These are phyloP conservation scores for Seira sanloemensis DNA, from an alignment of 2,888 invertebrate species.

Conservation along the genomic window DNA sequence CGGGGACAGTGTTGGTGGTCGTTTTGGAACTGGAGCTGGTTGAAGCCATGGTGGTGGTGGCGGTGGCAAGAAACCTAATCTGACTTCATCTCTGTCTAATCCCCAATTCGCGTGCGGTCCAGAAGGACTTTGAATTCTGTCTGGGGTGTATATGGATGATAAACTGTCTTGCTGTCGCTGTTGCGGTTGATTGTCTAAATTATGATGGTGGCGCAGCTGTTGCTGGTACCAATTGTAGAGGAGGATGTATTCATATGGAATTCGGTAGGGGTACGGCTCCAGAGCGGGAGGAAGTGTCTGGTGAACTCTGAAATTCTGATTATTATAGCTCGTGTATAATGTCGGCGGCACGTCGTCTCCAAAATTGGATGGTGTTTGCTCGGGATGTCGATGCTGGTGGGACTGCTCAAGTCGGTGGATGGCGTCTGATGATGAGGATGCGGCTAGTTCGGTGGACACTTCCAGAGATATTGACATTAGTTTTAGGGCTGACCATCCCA, in stretches of 20 bases:
- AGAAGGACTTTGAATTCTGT: too few relatives aligned
- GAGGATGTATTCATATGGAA: constrained; percentile 57
- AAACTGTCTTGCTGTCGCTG: not conserved
- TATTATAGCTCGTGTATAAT: not conserved
- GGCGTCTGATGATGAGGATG: too few relatives aligned
- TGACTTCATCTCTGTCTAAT: too few relatives aligned
- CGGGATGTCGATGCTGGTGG: too few relatives aligned
- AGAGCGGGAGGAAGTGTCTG: not conserved
- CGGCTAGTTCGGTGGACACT: constrained; percentile 55
- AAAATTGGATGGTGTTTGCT: constrained; percentile 1
- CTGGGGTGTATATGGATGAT: too few relatives aligned
- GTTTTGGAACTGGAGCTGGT: not conserved
- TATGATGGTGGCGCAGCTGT: constrained; percentile 33
- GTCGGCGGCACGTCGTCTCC: constrained; percentile 10
- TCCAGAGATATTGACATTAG: constrained; percentile 67
- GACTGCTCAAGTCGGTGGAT: not conserved
- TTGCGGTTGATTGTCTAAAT: constrained; percentile 23
- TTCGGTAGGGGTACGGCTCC: constrained; percentile 35
- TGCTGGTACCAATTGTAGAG: constrained; percentile 53
- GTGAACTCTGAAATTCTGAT: not conserved
- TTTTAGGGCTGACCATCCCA: constrained; percentile 62
- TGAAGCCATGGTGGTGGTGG: too few relatives aligned
- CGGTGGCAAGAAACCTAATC: too few relatives aligned
- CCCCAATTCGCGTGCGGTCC: too few relatives aligned
- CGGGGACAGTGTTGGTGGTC: not conserved